These are phyloP conservation scores for Cygnus atratus DNA, from an alignment of 2,113 vertebrate genomes.

Conservation along the genomic window DNA sequence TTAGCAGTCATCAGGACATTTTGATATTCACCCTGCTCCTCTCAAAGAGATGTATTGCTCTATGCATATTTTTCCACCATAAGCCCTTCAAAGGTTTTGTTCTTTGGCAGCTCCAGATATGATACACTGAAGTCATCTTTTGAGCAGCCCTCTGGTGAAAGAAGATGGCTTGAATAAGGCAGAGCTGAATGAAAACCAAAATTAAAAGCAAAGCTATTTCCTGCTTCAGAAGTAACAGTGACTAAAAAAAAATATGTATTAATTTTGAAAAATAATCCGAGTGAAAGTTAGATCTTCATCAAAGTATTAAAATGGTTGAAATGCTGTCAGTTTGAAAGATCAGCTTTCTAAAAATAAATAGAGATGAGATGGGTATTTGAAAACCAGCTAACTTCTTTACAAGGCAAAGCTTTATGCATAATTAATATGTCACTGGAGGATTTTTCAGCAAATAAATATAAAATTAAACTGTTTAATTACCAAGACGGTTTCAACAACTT, in stretches of 20 bases:
- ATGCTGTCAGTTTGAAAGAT: not conserved
- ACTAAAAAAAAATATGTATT: too few species aligned
- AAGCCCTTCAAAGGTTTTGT: not conserved
- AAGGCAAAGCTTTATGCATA: not conserved
- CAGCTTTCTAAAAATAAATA: not conserved
- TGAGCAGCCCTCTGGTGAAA: not conserved
- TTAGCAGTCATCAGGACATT: not conserved
- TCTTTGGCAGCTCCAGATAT: not conserved
- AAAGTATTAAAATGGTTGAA: not conserved
- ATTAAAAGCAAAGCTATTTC: slow-evolving; percentile 4
- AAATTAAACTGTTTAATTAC: slow-evolving; percentile 37
- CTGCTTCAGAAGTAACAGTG: not conserved
- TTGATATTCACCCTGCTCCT: not conserved
- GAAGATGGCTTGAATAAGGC: not conserved
- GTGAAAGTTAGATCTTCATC: not conserved
- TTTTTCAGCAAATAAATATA: slow-evolving; percentile 50
- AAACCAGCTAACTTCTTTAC: not conserved
- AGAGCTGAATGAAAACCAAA: not conserved
- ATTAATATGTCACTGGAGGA: slow-evolving; percentile 41
- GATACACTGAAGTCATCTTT: not conserved
- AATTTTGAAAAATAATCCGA: not conserved
- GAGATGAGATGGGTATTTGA: not conserved
- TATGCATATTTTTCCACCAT: not conserved
- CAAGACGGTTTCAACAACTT: slow-evolving; percentile 29
- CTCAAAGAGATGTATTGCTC: not conserved